Percentiles rank a stretch among this genome's conserved stretches.
phyloP scores from a whole-genome alignment of 2,888 invertebrate species.

The Polyploca ridens region DNA sequence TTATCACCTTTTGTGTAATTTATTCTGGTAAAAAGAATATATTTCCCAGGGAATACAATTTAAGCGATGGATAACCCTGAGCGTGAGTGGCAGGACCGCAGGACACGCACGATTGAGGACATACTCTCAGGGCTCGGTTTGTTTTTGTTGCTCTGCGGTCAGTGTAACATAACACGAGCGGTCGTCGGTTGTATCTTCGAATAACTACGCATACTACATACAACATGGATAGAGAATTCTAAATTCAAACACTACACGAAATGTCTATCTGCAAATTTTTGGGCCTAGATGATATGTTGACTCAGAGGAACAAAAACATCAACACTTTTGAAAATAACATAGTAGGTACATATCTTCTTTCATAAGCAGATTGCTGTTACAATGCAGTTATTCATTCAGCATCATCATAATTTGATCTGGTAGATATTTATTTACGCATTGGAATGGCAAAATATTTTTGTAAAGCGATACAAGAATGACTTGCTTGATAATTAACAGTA shows the following conservation, averaged over 20 bases:
- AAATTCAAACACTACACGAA: not conserved
- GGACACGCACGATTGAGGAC: conserved; percentile 83
- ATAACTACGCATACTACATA: conserved; percentile 36
- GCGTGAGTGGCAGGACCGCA: conserved; percentile 46
- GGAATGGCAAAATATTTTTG: conserved; percentile 17
- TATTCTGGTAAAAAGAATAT: not conserved
- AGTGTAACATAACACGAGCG: conserved; percentile 73
- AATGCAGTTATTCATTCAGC: not conserved
- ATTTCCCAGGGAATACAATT: conserved; percentile 10
- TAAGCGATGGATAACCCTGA: conserved; percentile 49
- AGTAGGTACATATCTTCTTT: not conserved
- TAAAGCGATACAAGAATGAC: conserved; percentile 29
- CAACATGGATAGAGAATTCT: conserved; percentile 13
- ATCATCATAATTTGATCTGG: not conserved
- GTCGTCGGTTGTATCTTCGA: conserved; percentile 38
- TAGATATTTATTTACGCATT: not conserved
- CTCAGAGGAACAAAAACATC: not conserved
- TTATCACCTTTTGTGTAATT: not conserved
- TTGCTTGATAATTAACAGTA: conserved; percentile 32
- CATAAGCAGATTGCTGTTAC: not conserved
- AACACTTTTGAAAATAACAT: not conserved
- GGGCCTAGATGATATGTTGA: too few relatives aligned
- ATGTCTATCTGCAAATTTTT: too few relatives aligned
- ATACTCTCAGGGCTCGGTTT: conserved; percentile 61
- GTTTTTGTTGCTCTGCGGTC: conserved; percentile 82